phyloP scores from a whole-genome alignment of 2,113 vertebrate species.

The Myiagra hebetior region DNA sequence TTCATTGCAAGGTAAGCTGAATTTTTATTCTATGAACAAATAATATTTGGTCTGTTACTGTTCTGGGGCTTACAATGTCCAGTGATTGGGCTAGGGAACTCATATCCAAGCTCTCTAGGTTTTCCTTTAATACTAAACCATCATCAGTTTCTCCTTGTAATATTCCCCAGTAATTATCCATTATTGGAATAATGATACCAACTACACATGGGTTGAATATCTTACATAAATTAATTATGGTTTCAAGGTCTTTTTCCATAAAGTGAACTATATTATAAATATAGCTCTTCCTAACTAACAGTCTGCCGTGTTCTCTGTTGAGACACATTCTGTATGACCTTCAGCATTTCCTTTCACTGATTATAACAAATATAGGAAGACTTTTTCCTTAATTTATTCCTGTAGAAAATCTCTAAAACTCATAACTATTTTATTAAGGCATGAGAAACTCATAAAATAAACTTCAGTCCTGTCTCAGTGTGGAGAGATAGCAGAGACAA shows the following conservation, averaged over 20 bases:
- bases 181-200: background rate
- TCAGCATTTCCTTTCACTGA: slow-evolving; percentile 15
- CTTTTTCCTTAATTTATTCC: background rate
- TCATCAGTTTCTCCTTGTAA: background rate
- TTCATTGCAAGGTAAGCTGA: slow-evolving; percentile 89
- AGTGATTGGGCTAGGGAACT: background rate
- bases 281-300: background rate
- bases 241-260: background rate
- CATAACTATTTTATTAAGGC: background rate
- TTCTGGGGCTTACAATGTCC: background rate
- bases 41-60: background rate
- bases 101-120: background rate
- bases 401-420: background rate
- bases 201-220: background rate
- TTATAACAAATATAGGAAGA: background rate
- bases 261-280: background rate
- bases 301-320: background rate
- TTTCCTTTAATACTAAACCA: background rate
- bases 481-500: background rate
- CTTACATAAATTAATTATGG: background rate
- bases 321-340: background rate
- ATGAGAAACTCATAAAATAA: background rate
- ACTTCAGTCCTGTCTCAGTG: background rate
- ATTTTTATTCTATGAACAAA: background rate
- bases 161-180: too few species aligned